These are phyloP conservation scores for Prolemur simus DNA, from an alignment of 2,113 vertebrate species.

Conservation along the genomic window DNA sequence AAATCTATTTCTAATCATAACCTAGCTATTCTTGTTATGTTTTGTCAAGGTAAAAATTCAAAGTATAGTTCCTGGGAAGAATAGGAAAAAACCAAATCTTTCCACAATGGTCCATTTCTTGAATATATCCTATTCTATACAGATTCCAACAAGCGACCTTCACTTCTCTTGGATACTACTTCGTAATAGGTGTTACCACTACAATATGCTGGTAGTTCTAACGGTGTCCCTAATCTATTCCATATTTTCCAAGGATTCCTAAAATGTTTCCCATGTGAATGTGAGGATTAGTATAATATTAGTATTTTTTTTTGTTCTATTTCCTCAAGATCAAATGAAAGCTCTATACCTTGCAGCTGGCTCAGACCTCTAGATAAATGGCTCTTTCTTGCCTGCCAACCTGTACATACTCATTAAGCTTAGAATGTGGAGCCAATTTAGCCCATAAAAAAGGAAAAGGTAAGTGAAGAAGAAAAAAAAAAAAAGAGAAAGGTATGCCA, in stretches of 20 bases:
- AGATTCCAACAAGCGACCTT: background rate
- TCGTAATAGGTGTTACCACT: background rate
- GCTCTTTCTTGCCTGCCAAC: slow-evolving; percentile 31
- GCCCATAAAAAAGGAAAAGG: slow-evolving; percentile 18
- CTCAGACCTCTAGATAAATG: slow-evolving; percentile 34
- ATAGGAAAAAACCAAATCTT: background rate
- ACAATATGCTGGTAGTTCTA: background rate
- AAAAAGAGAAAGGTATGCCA: slow-evolving; percentile 4
- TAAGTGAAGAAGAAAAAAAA: slow-evolving; percentile 25
- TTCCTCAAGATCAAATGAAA: slow-evolving; percentile 52
- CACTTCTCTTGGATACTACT: background rate
- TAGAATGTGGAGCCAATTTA: slow-evolving; percentile 43
- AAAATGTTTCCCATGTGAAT: background rate
- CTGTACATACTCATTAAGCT: slow-evolving; percentile 23
- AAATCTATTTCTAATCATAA: background rate
- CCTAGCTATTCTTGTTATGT: background rate
- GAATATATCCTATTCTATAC: background rate
- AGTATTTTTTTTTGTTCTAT: background rate
- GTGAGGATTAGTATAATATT: slow-evolving; percentile 30
- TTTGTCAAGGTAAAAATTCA: background rate
- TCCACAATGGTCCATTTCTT: background rate
- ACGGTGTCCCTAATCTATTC: slow-evolving; percentile 19
- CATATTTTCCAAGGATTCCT: slow-evolving; percentile 34
- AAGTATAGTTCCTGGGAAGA: background rate
- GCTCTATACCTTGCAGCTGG: slow-evolving; percentile 1